phyloP scores from a whole-genome alignment of 2,888 invertebrate genomes.

The Eumerus sabulonum region DNA sequence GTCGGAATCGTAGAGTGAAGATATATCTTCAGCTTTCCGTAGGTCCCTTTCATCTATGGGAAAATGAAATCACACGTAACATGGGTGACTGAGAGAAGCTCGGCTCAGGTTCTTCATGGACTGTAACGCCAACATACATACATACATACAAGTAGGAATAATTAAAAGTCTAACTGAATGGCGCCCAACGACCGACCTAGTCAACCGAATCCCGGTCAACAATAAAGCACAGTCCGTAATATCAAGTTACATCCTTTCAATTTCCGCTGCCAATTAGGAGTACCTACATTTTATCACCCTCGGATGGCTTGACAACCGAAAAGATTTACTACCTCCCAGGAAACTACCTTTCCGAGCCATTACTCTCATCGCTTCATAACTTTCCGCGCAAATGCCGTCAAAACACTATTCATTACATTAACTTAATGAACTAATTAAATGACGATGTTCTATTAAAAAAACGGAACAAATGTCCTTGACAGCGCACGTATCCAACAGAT shows the following conservation, averaged over 20 bases:
- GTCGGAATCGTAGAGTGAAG: too few relatives aligned
- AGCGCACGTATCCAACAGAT: slow-evolving; percentile 7
- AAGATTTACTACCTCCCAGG: neutral
- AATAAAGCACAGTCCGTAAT: neutral
- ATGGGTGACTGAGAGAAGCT: too few relatives aligned
- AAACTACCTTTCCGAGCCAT: neutral
- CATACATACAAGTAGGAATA: too few relatives aligned
- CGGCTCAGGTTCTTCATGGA: too few relatives aligned
- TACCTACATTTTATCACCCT: neutral
- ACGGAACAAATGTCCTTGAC: slow-evolving; percentile 44
- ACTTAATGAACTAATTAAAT: slow-evolving; percentile 48
- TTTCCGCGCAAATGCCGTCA: slow-evolving; percentile 13
- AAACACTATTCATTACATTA: slow-evolving; percentile 35
- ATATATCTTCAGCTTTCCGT: too few relatives aligned
- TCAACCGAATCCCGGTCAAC: neutral
- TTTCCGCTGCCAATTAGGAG: neutral
- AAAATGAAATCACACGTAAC: too few relatives aligned
- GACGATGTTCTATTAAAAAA: slow-evolving; percentile 43
- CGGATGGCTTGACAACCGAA: neutral
- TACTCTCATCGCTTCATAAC: slow-evolving; percentile 24
- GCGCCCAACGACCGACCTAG: too few relatives aligned
- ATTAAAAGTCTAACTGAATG: too few relatives aligned
- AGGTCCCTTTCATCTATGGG: too few relatives aligned
- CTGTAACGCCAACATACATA: too few relatives aligned
- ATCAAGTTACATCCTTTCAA: neutral